Base-by-base conservation (phyloP, 2,797 vertebrate genomes). In the Onychomys leucogaster region DNA sequence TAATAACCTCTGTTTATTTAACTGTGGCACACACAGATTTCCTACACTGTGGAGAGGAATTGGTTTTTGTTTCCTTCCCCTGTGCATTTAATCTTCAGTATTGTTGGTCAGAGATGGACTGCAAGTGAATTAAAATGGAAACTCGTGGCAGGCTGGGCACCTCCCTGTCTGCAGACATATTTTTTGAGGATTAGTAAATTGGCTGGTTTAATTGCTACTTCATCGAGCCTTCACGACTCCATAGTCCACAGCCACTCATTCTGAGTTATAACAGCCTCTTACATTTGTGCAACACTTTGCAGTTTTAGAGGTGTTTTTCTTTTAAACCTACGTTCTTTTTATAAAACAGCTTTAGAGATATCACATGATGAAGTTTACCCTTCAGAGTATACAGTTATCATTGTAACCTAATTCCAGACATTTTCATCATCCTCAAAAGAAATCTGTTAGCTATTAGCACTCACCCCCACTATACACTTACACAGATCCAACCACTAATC, bases 251-350 rank as follows among this genome's bases (percentile, higher is more conserved):
- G 75, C 61, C 41, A 0, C 76, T 94, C 95, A 84, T 86, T 95
- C 92, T 91, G 55, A 86, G 9, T 93, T 63, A 49, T 95, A 93
- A 91, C 91, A 61, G 86, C 89, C 61, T 78, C 80, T 82, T 89
- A 46, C 77, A 14, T 80, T 93, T 91, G 69, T 96, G 43, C 25
- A 88, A 23, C 52, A 88, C 37, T 94, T 92, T 59, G 73, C 80
- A 96, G 52, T 94, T 96, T 95, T 82, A 87, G 59, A 77, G 77
- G 89, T 78, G 89, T 80, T 94, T 13, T 90, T 96, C 90, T 82
- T 17, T 96, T 89, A 81, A 27, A 77, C 32, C 69, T 82, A 57
- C 32, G 37, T n/a, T 90, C n/a, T 75, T 88, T 75, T 88, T 43
- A 34, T 57, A 16, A 90, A 91, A 80, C 21, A 90, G 46, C 46